These are phyloP conservation scores for Syndactyla subalaris DNA, from an alignment of 2,797 vertebrate genomes.

Conservation along the genomic window DNA sequence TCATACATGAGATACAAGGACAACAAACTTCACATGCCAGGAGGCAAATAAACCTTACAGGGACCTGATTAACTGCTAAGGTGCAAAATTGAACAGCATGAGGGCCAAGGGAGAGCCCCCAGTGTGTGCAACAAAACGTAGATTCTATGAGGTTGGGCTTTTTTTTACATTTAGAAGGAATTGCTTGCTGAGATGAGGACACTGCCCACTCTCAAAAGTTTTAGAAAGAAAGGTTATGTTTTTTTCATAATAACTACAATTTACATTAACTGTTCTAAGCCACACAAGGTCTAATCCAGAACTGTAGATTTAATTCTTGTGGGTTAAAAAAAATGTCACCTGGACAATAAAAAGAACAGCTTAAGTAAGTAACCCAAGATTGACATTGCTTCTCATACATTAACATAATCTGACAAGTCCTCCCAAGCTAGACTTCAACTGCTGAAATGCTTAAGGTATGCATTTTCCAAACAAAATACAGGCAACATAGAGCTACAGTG, in stretches of 20 bases:
- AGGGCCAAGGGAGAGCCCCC: not conserved
- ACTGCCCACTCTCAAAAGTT: not conserved
- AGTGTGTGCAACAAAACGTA: not conserved
- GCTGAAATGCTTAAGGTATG: not conserved
- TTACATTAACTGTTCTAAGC: not conserved
- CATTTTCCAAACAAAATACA: not conserved
- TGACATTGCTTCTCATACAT: not conserved
- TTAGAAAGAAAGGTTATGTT: not conserved
- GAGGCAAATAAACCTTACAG: not conserved
- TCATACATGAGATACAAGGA: not conserved
- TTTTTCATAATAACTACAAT: not conserved
- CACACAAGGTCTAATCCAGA: not conserved
- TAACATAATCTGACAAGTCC: not conserved
- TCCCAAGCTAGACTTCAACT: not conserved
- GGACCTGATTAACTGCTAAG: not conserved
- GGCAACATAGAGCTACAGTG: rapidly evolving
- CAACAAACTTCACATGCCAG: not conserved
- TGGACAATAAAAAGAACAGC: not conserved
- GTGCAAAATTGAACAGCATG: rapidly evolving
- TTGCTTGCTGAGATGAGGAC: not conserved
- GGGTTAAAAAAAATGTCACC: not conserved
- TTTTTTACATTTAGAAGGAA: not conserved
- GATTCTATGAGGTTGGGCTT: too few species aligned
- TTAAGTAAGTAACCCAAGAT: not conserved
- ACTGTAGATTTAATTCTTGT: not conserved